Base-by-base conservation (phyloP, 2,113 vertebrate species). In the Corapipo altera region DNA sequence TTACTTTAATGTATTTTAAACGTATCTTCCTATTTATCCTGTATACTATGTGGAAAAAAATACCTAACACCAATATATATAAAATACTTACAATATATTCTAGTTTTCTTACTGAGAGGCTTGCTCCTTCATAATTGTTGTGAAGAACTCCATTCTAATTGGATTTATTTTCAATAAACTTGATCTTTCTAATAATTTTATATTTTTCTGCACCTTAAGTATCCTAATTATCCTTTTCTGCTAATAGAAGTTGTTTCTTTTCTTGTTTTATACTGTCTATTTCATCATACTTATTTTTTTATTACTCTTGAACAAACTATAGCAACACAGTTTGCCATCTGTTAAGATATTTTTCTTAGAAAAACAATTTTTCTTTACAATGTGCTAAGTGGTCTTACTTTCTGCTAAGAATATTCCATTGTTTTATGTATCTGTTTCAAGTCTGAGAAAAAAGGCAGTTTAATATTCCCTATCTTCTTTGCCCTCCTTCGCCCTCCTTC, bases 271-370 rank as follows among this genome's bases (percentile, higher is more conserved):
- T 65, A 65, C 33, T 66, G 35, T 64, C 54, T 93, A 17, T 82
- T 95, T 81, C 28, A 86, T 71, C 8, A 4, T 71, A 67, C 30
- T 66, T 94, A 59, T 51, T 41, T 89, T 95, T 96, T 94, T 86
- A 89, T 81, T 90, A 74, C 79, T 88, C 96, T 86, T 86, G 43
- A 89, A 84, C 57, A 91, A 91, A 90, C 23, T 80, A 22, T 30
- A 88, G 59, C 7, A n/a, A 69, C 23, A 74, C 28, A 96, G 12
- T 90, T 94, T 95, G 39, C 88, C 90, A 94, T 94, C 88, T 96
- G 85, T 64, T 96, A 49, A 15, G 11, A 43, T 67, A 88, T 69
- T 83, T 94, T 90, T 59, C 48, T 90, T 92, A 15, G 17, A 86
- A 80, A 96, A 93, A 48, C 21, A 85, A 12, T 80, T 88, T 88